Conservation (phyloP, 2,797 vertebrate genomes). For the Sebastiscus albofasciatus region DNA sequence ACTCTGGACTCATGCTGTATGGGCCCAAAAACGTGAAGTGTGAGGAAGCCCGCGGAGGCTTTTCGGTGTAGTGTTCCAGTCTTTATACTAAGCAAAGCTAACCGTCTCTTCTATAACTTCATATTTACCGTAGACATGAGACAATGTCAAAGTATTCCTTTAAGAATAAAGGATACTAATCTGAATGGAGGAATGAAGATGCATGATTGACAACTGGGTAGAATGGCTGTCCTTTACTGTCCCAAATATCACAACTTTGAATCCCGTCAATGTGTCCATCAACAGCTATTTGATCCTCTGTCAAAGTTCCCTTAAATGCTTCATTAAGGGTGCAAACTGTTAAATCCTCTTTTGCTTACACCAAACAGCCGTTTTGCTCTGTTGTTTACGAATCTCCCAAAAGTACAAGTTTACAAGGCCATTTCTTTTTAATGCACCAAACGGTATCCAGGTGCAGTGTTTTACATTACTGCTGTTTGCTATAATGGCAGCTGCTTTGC, state of each 20-base stretch:
- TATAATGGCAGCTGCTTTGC: slow-evolving; percentile 7
- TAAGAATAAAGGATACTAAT: not conserved
- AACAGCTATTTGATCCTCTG: not conserved
- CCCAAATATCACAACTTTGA: not conserved
- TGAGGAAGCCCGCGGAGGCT: not conserved
- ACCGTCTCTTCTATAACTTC: not conserved
- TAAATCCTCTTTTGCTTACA: not conserved
- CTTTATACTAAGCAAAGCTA: not conserved
- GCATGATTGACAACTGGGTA: not conserved
- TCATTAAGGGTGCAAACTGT: not conserved
- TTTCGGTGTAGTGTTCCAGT: not conserved
- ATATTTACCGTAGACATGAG: not conserved
- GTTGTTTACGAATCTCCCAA: not conserved
- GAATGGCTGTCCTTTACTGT: not conserved
- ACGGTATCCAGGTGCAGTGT: not conserved
- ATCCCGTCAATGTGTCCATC: not conserved
- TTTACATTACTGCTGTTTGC: slow-evolving; percentile 26
- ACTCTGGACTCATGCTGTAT: too few relatives aligned
- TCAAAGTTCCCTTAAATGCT: not conserved
- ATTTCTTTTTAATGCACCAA: not conserved
- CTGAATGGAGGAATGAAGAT: not conserved
- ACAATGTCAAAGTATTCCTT: not conserved
- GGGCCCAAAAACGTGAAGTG: too few relatives aligned
- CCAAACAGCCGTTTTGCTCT: not conserved
- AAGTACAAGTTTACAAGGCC: not conserved